phyloP scores from a whole-genome alignment of 2,113 vertebrate genomes.

The Mustelus asterias region DNA sequence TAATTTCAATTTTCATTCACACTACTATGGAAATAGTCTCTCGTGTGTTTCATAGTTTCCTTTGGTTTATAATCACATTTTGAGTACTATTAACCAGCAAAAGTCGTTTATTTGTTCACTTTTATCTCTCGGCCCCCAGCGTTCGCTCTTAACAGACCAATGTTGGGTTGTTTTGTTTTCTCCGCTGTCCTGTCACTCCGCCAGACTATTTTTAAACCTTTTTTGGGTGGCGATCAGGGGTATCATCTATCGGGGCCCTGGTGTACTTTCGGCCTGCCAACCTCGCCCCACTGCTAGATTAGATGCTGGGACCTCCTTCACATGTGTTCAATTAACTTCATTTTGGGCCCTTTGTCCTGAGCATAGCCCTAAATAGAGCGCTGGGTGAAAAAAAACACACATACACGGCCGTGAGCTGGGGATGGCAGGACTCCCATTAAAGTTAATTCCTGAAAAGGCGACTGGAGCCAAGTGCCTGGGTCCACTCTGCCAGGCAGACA shows the following conservation, averaged over 20 bases:
- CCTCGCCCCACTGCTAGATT: neutral
- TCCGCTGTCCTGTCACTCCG: neutral
- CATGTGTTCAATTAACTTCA: slow-evolving; percentile 2
- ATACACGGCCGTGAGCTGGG: neutral
- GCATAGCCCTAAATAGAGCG: neutral
- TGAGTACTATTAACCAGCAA: no score
- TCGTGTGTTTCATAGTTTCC: neutral
- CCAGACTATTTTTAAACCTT: neutral
- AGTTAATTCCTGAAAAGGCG: slow-evolving; percentile 26
- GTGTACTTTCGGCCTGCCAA: neutral
- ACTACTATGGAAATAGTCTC: neutral
- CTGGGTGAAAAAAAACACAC: neutral
- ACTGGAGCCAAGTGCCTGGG: slow-evolving; percentile 22
- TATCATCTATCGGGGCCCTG: neutral
- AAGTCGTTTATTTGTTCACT: no score
- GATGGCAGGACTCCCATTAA: neutral
- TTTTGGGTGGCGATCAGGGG: neutral
- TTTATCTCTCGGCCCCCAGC: neutral
- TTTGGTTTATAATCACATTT: neutral
- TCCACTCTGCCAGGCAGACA: slow-evolving; percentile 19
- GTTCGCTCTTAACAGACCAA: neutral
- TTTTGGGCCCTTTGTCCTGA: slow-evolving; percentile 14
- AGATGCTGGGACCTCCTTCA: neutral
- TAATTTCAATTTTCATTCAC: neutral
- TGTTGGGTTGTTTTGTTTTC: neutral